A percentile compares a stretch with the other conserved stretches of the same genome.
These are phyloP conservation scores for Helleia helle DNA, from an alignment of 2,888 invertebrate species.

Conservation along the genomic window DNA sequence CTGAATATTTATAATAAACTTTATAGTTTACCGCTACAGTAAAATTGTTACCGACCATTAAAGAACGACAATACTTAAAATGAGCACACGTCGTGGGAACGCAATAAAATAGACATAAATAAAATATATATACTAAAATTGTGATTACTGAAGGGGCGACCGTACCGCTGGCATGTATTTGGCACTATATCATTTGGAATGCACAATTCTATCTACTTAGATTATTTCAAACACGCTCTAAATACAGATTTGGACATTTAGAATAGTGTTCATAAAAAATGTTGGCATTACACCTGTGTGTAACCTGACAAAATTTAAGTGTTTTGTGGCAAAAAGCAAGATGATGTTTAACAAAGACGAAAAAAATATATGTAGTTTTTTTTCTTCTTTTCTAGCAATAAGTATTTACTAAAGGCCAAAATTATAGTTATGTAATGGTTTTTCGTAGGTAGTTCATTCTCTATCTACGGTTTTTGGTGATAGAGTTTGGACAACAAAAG, in stretches of 20 bases:
- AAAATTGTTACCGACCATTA: constrained; percentile 33
- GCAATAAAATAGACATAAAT: constrained; percentile 27
- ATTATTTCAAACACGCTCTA: constrained; percentile 30
- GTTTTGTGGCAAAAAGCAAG: too few relatives aligned
- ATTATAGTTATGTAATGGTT: too few relatives aligned
- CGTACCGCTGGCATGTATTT: constrained; percentile 47
- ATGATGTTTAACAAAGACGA: too few relatives aligned
- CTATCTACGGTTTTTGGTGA: too few relatives aligned
- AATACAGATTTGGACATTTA: constrained; percentile 28
- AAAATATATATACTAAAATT: constrained; percentile 39
- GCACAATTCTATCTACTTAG: constrained; percentile 55
- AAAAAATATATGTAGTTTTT: too few relatives aligned
- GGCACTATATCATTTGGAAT: constrained; percentile 70
- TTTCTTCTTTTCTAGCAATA: too few relatives aligned
- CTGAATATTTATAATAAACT: constrained; percentile 25
- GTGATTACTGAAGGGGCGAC: constrained; percentile 48
- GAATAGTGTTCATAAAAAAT: constrained; percentile 31
- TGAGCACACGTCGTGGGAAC: constrained; percentile 39
- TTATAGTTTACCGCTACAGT: constrained; percentile 24
- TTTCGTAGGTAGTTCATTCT: too few relatives aligned
- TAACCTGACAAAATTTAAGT: constrained; percentile 17
- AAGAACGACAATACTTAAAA: constrained; percentile 38
- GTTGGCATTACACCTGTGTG: constrained; percentile 4
- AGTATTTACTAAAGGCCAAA: too few relatives aligned
- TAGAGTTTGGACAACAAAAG: too few relatives aligned